phyloP scores from a whole-genome alignment of 2,797 vertebrate species.

The Poeciliopsis paucimaculata region DNA sequence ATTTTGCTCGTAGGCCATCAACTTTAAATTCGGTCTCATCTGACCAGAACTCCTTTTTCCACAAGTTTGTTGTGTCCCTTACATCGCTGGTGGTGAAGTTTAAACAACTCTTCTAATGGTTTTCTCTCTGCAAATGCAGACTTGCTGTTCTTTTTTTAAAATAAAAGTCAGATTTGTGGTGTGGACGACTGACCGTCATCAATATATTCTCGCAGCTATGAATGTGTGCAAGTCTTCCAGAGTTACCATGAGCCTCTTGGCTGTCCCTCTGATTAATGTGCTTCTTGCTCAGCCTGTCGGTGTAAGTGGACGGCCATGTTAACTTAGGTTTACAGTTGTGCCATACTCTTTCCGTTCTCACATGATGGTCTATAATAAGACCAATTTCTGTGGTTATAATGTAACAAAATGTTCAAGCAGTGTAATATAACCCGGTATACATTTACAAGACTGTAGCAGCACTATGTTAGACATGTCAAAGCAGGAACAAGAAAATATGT shows the following conservation, averaged over 20 bases:
- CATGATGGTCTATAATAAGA: neutral
- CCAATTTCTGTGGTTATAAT: neutral
- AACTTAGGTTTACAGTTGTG: neutral
- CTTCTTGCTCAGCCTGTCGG: neutral
- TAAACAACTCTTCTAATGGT: neutral
- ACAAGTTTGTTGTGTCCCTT: neutral
- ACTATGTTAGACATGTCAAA: slow-evolving; percentile 10
- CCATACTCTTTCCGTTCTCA: neutral
- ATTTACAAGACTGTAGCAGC: neutral
- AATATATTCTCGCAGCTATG: neutral
- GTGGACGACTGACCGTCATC: neutral
- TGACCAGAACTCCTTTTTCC: neutral
- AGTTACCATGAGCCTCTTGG: neutral
- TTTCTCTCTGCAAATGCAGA: neutral
- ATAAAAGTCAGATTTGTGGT: neutral
- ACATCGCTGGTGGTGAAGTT: neutral
- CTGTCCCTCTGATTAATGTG: neutral
- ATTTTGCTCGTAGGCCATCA: neutral
- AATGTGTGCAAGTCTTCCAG: neutral
- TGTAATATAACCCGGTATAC: neutral
- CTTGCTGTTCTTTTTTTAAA: no score
- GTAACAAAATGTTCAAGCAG: neutral
- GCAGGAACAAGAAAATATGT: slow-evolving; percentile 3
- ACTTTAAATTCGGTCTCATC: neutral
- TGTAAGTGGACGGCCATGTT: neutral